These are phyloP conservation scores for Sprattus sprattus DNA, from an alignment of 2,113 vertebrate genomes.

Conservation along the genomic window DNA sequence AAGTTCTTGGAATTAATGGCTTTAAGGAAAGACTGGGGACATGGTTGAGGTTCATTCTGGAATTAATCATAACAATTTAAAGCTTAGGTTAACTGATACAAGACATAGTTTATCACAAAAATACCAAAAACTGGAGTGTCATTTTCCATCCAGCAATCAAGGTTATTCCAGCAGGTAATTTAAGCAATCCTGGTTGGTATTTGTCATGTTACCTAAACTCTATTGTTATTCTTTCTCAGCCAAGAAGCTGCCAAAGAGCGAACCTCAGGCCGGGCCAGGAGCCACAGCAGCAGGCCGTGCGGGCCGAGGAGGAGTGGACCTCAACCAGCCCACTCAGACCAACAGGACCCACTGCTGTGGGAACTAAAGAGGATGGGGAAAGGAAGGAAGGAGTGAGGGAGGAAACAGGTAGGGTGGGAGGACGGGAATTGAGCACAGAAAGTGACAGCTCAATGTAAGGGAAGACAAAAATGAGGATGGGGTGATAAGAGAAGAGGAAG, in stretches of 20 bases:
- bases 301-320: conserved; percentile 71
- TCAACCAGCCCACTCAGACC: conserved; percentile 77
- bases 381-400: background rate
- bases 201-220: too few species aligned
- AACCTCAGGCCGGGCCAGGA: conserved; percentile 70
- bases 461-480: background rate
- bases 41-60: too few species aligned
- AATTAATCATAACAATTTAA: background rate
- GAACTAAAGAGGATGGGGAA: conserved; percentile 62
- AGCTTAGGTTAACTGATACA: background rate
- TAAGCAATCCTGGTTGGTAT: too few species aligned
- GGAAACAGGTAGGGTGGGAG: conserved; percentile 3
- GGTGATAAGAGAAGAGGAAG: conserved; percentile 10
- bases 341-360: conserved; percentile 81
- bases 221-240: conserved; percentile 57
- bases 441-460: background rate
- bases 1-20: too few species aligned
- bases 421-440: background rate
- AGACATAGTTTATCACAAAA: background rate
- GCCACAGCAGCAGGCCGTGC: conserved; percentile 54
- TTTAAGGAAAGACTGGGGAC: too few species aligned
- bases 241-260: conserved; percentile 83
- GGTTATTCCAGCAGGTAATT: too few species aligned
- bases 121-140: too few species aligned
- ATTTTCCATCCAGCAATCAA: too few species aligned